These are phyloP conservation scores for Lasiurus borealis DNA, from an alignment of 2,113 vertebrate species.

Conservation along the genomic window DNA sequence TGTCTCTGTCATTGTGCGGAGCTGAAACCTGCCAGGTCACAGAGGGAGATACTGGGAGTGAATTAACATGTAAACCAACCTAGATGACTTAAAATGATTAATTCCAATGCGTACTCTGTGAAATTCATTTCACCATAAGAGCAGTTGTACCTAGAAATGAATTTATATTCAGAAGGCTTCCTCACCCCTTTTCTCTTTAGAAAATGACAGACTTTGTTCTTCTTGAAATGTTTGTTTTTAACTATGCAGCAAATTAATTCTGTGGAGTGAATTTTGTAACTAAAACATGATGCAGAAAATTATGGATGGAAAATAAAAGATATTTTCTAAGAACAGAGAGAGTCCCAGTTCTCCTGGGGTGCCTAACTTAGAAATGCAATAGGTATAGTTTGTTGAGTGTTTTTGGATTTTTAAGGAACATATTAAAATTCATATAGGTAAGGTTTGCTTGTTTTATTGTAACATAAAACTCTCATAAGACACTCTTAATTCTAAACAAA, in stretches of 20 bases:
- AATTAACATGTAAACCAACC: slow-evolving; percentile 81
- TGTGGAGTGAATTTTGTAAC: slow-evolving; percentile 67
- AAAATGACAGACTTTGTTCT: slow-evolving; percentile 70
- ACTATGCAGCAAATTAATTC: slow-evolving; percentile 63
- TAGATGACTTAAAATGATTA: slow-evolving; percentile 37
- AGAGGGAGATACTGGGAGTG: slow-evolving; percentile 64
- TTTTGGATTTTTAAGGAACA: slow-evolving; percentile 55
- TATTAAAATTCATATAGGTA: slow-evolving; percentile 46
- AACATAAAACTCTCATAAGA: neutral
- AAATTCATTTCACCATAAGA: slow-evolving; percentile 72
- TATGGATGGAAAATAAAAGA: slow-evolving; percentile 26
- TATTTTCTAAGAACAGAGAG: slow-evolving; percentile 15
- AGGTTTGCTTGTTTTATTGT: slow-evolving; percentile 36
- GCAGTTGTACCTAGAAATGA: slow-evolving; percentile 64
- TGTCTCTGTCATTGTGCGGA: slow-evolving; percentile 62
- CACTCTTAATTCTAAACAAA: slow-evolving; percentile 47
- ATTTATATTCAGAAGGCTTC: slow-evolving; percentile 72
- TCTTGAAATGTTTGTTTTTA: slow-evolving; percentile 73
- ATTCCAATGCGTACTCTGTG: slow-evolving; percentile 65
- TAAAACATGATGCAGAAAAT: slow-evolving; percentile 47
- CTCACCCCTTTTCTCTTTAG: slow-evolving; percentile 11
- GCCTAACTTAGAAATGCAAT: neutral
- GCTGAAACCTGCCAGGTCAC: slow-evolving; percentile 64
- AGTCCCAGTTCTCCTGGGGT: neutral
- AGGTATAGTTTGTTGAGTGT: neutral